Percentiles rank a stretch among this genome's conserved stretches.
These are phyloP conservation scores for Chitala chitala DNA, from an alignment of 2,113 vertebrate species.

Conservation along the genomic window DNA sequence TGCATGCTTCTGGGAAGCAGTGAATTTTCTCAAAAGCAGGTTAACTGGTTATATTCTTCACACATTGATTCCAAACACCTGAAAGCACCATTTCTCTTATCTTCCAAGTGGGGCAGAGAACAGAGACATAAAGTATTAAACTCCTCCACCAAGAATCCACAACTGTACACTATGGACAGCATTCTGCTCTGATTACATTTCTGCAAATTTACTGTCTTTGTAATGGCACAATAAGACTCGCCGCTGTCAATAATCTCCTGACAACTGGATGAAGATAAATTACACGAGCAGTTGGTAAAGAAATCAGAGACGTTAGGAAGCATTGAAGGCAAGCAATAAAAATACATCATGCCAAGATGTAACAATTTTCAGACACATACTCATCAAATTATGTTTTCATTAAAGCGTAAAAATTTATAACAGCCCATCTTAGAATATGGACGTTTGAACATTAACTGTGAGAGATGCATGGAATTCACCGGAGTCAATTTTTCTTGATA, in stretches of 20 bases:
- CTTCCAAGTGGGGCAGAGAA: too few relatives aligned
- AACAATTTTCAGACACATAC: slow-evolving; percentile 4
- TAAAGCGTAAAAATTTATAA: slow-evolving; percentile 2
- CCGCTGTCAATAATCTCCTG: background rate
- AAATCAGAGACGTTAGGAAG: background rate
- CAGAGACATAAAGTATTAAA: too few relatives aligned
- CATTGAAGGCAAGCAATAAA: background rate
- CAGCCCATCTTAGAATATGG: background rate
- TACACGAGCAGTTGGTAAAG: too few relatives aligned
- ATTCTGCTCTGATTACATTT: background rate
- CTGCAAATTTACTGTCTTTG: background rate
- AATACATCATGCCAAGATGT: background rate
- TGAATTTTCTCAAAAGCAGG: too few relatives aligned
- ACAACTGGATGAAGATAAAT: background rate
- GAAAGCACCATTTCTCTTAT: too few relatives aligned
- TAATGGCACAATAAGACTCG: background rate
- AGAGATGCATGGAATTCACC: background rate
- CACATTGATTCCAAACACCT: too few relatives aligned
- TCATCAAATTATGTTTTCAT: slow-evolving; percentile 14
- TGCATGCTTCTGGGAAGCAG: too few relatives aligned
- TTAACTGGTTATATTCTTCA: too few relatives aligned
- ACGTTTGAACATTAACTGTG: background rate
- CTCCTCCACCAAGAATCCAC: too few relatives aligned
- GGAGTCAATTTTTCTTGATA: slow-evolving; percentile 13
- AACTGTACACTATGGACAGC: too few relatives aligned